These are phyloP conservation scores for Telmatherina bonti DNA, from an alignment of 2,797 vertebrate species.

Conservation along the genomic window DNA sequence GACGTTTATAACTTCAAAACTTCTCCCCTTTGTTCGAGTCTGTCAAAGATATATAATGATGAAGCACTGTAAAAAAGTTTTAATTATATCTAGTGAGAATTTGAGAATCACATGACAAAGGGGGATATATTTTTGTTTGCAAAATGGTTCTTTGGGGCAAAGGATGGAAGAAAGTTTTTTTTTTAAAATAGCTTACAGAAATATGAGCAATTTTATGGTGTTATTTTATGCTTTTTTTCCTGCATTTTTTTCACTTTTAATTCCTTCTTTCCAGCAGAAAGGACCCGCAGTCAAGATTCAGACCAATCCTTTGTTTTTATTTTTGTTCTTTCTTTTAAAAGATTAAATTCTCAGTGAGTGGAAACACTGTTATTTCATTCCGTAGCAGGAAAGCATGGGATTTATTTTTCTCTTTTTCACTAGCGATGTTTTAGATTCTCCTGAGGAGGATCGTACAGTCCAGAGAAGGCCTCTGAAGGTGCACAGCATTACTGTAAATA, in stretches of 20 bases:
- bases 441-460: slow-evolving; percentile 47
- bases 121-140: slow-evolving; percentile 86
- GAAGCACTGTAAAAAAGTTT: slow-evolving; percentile 90
- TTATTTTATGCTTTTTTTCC: slow-evolving; percentile 80
- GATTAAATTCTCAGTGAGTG: slow-evolving; percentile 67
- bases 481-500: slow-evolving; percentile 82
- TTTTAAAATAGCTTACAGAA: slow-evolving; percentile 73
- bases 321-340: slow-evolving; percentile 17
- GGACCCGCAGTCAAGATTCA: slow-evolving; percentile 57
- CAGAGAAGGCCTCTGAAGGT: slow-evolving; percentile 59
- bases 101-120: slow-evolving; percentile 79
- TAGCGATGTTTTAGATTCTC: slow-evolving; percentile 58
- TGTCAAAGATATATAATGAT: slow-evolving; percentile 83
- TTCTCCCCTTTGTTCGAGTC: slow-evolving; percentile 55
- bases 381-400: slow-evolving; percentile 63
- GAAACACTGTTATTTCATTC: slow-evolving; percentile 77
- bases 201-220: slow-evolving; percentile 78
- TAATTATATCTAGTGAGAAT: slow-evolving; percentile 79
- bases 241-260: slow-evolving; percentile 70
- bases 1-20: slow-evolving; percentile 59
- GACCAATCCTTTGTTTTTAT: slow-evolving; percentile 55
- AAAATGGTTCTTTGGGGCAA: slow-evolving; percentile 77
- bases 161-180: slow-evolving; percentile 71
- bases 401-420: slow-evolving; percentile 9
- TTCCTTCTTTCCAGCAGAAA: slow-evolving; percentile 64